Percentiles rank a stretch among this genome's conserved stretches.
These are phyloP conservation scores for Rhyacophila brunnea DNA, from an alignment of 1,140 invertebrate genomes.

Conservation along the genomic window DNA sequence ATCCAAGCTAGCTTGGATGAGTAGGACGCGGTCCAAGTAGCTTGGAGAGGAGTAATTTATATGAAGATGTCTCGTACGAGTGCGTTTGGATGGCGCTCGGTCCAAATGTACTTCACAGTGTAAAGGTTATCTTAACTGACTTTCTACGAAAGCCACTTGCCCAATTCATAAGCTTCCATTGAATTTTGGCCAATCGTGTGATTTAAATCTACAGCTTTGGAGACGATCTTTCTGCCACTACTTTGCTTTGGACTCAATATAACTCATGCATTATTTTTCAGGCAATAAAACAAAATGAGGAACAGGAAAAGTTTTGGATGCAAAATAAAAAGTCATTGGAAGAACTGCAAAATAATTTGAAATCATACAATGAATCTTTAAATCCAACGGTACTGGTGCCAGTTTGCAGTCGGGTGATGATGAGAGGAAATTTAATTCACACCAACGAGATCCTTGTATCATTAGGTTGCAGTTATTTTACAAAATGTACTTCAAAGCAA, in stretches of 20 bases:
- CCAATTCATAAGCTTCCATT: too few species aligned
- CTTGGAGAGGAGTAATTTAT: too few species aligned
- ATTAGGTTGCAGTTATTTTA: constrained; percentile 73
- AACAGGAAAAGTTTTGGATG: constrained; percentile 44
- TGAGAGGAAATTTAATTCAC: constrained; percentile 68
- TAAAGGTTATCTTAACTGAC: too few species aligned
- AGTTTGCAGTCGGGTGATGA: constrained; percentile 64
- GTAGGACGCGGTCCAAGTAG: too few species aligned
- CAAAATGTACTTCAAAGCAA: constrained; percentile 66
- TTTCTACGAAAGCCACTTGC: too few species aligned
- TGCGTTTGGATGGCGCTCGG: too few species aligned
- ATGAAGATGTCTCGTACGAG: too few species aligned
- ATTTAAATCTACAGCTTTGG: too few species aligned
- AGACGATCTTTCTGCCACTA: too few species aligned
- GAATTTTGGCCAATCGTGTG: too few species aligned
- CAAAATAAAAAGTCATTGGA: constrained; percentile 41
- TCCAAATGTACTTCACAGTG: too few species aligned
- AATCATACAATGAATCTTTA: constrained; percentile 43
- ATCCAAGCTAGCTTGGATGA: too few species aligned
- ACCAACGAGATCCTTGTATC: constrained; percentile 74
- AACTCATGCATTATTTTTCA: constrained; percentile 36
- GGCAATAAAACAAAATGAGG: constrained; percentile 44
- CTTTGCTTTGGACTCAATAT: constrained; percentile 6
- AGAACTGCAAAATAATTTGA: constrained; percentile 41
- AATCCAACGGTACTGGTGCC: constrained; percentile 61